Percentiles rank a stretch among this genome's conserved stretches.
phyloP scores from a whole-genome alignment of 2,113 vertebrate genomes.

The Anguilla japonica region DNA sequence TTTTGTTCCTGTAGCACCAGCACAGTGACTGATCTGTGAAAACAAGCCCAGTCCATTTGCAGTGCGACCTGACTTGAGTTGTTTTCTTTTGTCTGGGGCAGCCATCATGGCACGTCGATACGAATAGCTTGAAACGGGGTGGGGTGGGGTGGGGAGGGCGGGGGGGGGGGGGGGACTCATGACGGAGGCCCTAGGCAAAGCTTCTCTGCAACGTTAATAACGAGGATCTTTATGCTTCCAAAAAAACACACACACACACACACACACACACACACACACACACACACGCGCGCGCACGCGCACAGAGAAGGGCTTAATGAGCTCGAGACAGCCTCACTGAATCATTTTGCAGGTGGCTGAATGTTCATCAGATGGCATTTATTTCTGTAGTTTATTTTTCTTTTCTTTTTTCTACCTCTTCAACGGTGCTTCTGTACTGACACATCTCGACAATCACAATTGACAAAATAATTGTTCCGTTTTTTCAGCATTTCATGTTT shows the following conservation, averaged over 20 bases:
- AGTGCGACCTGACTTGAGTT: constrained; percentile 48
- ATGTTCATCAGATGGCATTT: constrained; percentile 68
- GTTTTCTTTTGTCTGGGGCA: constrained; percentile 64
- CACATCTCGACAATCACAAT: constrained; percentile 44
- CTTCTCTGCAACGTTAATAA: constrained; percentile 57
- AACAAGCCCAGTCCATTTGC: constrained; percentile 53
- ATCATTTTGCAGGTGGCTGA: constrained; percentile 69
- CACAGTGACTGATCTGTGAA: constrained; percentile 42
- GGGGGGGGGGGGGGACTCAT: constrained; percentile 49
- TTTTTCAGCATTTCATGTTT: constrained; percentile 64
- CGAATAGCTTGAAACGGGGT: constrained; percentile 50
- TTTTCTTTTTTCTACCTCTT: constrained; percentile 44
- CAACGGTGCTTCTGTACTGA: constrained; percentile 59
- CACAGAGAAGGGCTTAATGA: constrained; percentile 47
- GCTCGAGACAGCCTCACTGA: constrained; percentile 57
- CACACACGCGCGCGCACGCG: too few relatives aligned
- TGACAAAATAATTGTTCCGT: constrained; percentile 62
- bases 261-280: too few relatives aligned
- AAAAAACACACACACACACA: too few relatives aligned
- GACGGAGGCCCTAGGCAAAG: constrained; percentile 63
- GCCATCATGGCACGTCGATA: constrained; percentile 63
- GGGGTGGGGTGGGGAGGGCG: neutral
- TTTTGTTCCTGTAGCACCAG: constrained; percentile 10
- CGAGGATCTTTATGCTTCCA: constrained; percentile 49
- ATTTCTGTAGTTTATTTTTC: constrained; percentile 51